A percentile compares a stretch with the other conserved stretches of the same genome.
phyloP scores from a whole-genome alignment of 92 coral and sea anemone species.

The Pocillopora meandrina region DNA sequence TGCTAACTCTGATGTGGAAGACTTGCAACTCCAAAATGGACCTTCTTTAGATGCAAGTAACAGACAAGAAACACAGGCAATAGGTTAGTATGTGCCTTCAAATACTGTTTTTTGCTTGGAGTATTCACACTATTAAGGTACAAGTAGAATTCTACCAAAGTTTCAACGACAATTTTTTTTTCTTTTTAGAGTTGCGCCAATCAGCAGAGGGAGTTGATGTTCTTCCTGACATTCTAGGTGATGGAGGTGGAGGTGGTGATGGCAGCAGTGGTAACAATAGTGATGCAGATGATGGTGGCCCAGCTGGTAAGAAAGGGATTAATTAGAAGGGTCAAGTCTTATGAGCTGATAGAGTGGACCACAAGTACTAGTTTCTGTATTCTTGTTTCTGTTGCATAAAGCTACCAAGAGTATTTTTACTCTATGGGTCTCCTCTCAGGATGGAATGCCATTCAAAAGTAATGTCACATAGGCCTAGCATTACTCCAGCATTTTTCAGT shows the following conservation, averaged over 20 bases:
- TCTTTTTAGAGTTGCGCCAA: slow-evolving; percentile 73
- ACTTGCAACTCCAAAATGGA: slow-evolving; percentile 28
- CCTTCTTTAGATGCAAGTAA: slow-evolving; percentile 36
- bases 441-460: too few species aligned
- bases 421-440: too few species aligned
- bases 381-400: too few species aligned
- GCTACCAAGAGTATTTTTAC: too few species aligned
- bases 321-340: neutral
- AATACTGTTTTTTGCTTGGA: too few species aligned
- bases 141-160: too few species aligned
- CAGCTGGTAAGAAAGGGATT: slow-evolving; percentile 43
- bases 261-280: slow-evolving; percentile 90
- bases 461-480: too few species aligned
- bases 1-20: slow-evolving; percentile 88
- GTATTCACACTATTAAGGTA: too few species aligned
- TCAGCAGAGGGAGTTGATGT: slow-evolving; percentile 91
- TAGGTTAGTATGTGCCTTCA: slow-evolving; percentile 4
- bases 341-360: too few species aligned
- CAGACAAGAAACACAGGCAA: slow-evolving; percentile 41
- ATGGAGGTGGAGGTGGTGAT: slow-evolving; percentile 96
- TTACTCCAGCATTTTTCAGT: too few species aligned
- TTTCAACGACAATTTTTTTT: neutral
- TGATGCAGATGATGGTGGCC: slow-evolving; percentile 74
- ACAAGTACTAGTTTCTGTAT: too few species aligned
- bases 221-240: slow-evolving; percentile 82